Base-by-base conservation (phyloP, 2,113 vertebrate species). In the Microcebus murinus region DNA sequence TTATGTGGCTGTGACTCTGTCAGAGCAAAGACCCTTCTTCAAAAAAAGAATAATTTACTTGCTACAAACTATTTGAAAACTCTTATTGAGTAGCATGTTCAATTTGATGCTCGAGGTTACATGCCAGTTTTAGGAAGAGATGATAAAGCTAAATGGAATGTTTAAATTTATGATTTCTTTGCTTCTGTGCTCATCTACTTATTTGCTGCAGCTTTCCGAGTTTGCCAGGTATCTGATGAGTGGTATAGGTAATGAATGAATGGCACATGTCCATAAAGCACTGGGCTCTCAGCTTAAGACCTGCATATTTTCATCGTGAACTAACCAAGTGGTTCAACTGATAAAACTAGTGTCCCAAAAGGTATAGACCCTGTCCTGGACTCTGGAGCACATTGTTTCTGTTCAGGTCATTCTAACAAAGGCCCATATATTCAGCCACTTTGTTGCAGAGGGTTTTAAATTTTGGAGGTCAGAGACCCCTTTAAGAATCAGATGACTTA, bases 11-110 rank as follows among this genome's bases (percentile, higher is more conserved):
- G 3, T 93, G 71, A 84, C 57, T 88, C 65, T 80, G 82, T 81
- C 92, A 90, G 94, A 94, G 76, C 0, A 97, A 82, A 92, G 65
- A 94, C 92, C 87, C 68, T 96, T 39, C 45, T 1, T n/a, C 67
- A 67, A 63, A 80, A 65, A 84, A 17, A 17, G 74, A 71, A 8
- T 77, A 90, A 83, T 95, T 91, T 81, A 57, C 42, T 87, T 80
- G 65, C 55, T 42, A 77, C 59, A 89, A 90, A 96, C 94, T 87
- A 70, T 20, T 45, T 96, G 48, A n/a, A 96, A 96, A 93, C 74
- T 29, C 14, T 57, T 57, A 29, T 27, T 63, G 31, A 87, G 61
- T 21, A 90, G 31, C 80, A 45, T 87, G 92, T 52, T 85, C 8
- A 65, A 93, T 48, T 9, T 79, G 55, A 89, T 3, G 0, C 4